Evolutionary conservation across 2,113 vertebrate genomes (phyloP), one percentile per base, ranked within the genome.

Genomic region (Caloenas nicobarica): DNA sequence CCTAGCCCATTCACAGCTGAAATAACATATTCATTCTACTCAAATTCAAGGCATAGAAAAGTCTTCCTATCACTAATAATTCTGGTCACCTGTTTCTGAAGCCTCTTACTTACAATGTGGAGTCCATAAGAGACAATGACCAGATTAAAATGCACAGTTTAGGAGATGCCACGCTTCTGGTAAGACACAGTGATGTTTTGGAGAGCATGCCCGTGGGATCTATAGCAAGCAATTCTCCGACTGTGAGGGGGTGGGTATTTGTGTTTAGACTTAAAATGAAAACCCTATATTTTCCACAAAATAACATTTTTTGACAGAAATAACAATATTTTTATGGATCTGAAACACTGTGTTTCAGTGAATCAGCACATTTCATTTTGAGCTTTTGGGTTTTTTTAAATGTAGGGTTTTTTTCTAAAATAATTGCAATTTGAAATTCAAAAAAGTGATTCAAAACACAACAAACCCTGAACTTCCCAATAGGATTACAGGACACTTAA

Each of bases 191-290:
- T 9, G 38, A 38, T 42, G 16, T 18, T 92, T 58, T 78, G 51
- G 38, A 76, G 65, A 91, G 28, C 61, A 76, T 9, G 16, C 54
- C 53, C 71, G 15, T 72, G 91, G 83, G 93, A 87, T 83, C 77
- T n/a, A 36, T 9, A 87, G 61, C 60, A 81, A 57, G 60, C n/a
- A 78, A 64, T 74, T 51, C 26, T 81, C 77, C 14, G 4, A 7
- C 83, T 88, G 34, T 50, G 51, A 88, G 83, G 84, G 33, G 72
- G 88, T 83, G 56, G 10, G 7, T 93, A 70, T 91, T 88, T 95
- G 68, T 90, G 60, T 86, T 94, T 83, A 94, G 82, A 83, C 33
- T 83, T 51, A 89, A 82, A 92, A 86, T 81, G 65, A 95, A 95
- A 95, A 44, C 6, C 23, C 21, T 76, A 0, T 42, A 64, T 91